Evolutionary conservation across 35 echinoderm and acorn worm species (phyloP), one percentile per base, ranked within the genome.

Genomic region (Anneissia japonica): DNA sequence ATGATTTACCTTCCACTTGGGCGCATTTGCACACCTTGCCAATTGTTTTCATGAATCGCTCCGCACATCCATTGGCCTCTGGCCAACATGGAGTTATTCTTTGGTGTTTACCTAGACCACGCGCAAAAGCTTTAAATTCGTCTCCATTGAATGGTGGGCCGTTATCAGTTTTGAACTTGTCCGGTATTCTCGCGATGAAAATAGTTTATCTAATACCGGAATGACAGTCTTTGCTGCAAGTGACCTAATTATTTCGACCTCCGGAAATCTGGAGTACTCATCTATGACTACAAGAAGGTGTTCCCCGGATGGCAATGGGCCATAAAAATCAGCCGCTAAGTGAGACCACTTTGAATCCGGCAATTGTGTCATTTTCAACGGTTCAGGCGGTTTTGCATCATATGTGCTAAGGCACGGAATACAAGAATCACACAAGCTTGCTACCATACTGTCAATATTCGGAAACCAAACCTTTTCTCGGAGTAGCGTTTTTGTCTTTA

Each of bases 11-110:
- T 80, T 83, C 86, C 31, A 87, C 72, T 10, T 76, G 72, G 19
- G 86, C 86, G 32, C 85, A 77, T 56, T 77, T 46, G 38, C 76
- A 31, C 3, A 81, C 76, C 73, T 95, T 92, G 32, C 92, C 87
- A 30, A 92, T 38, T 17, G 74, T 84, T 11, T 77, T 46, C 93
- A 94, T 94, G 28, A 95, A 77, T 23, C 90, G 84, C 56, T 95
- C 85, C 14, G 91, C 90, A 77, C 89, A 89, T 23, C 81, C 93
- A 81, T 95, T 95, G 30, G 93, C 93, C 40, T 89, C 81, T 74
- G 93, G 90, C 86, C 93, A 95, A 30, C 83, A 75, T 12, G 90
- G 93, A 1, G 83, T 96, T 12, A 95, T 79, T 85, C 84, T 92
- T n/a, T 64, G 89, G 74, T 95, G 90, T 39, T 84, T 23, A 81